These are phyloP conservation scores for Apodemia hepburni DNA, from an alignment of 2,888 invertebrate species.

Conservation along the genomic window DNA sequence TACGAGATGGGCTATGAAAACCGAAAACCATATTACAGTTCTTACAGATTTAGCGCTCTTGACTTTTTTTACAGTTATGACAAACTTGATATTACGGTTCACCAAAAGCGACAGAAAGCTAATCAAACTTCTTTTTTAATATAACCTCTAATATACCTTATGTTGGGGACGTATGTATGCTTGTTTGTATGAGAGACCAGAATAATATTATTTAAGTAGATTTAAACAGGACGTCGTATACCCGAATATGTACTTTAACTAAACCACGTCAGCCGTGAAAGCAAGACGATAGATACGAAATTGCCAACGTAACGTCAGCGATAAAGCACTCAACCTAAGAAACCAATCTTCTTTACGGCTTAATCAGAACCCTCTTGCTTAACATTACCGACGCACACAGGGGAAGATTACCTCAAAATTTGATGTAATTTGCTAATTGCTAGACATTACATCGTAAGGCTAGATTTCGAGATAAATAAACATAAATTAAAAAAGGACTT, in stretches of 20 bases:
- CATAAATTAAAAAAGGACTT: too few species aligned
- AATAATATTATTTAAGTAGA: background rate
- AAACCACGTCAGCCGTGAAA: conserved; percentile 15
- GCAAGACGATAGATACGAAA: conserved; percentile 47
- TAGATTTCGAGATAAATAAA: too few species aligned
- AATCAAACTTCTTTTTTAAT: background rate
- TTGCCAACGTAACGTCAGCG: conserved; percentile 66
- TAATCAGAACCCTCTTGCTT: conserved; percentile 66
- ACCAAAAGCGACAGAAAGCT: too few species aligned
- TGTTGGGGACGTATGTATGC: background rate
- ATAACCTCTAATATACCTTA: background rate
- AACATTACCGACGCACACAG: conserved; percentile 33
- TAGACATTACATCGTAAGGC: background rate
- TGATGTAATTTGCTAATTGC: background rate
- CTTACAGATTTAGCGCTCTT: too few species aligned
- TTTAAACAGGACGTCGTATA: background rate
- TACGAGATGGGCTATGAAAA: too few species aligned
- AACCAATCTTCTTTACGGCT: conserved; percentile 77
- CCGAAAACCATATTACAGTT: too few species aligned
- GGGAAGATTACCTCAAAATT: background rate
- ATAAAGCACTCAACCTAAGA: conserved; percentile 65
- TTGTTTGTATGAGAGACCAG: background rate
- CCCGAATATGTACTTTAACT: conserved; percentile 7
- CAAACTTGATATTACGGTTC: too few species aligned
- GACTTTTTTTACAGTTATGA: too few species aligned